Conservation (phyloP, 2,113 vertebrate genomes). For the Pteruthius melanotis region DNA sequence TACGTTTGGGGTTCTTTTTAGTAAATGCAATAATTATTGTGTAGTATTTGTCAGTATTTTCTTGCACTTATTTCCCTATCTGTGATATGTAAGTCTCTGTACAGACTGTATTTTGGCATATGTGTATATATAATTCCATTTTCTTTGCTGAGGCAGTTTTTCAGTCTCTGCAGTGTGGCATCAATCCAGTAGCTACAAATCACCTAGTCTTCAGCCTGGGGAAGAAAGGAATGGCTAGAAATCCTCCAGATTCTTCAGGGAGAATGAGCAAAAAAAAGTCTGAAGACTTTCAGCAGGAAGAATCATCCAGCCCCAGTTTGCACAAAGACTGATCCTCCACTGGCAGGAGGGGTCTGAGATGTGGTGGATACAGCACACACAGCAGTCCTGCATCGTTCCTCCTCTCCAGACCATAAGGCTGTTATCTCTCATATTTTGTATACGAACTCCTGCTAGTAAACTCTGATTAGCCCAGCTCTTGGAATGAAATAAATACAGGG, state of each 20-base stretch:
- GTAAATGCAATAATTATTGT: neutral
- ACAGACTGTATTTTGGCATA: neutral
- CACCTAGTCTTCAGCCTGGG: neutral
- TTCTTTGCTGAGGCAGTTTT: neutral
- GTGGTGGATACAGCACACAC: fast-evolving
- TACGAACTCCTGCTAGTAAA: neutral
- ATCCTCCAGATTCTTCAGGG: neutral
- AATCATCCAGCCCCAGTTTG: neutral
- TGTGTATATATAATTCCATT: neutral
- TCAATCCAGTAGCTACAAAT: neutral
- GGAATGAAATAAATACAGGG: neutral
- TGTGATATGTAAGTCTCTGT: neutral
- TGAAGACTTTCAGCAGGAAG: neutral
- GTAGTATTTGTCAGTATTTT: neutral
- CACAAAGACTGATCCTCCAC: neutral
- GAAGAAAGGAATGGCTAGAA: neutral
- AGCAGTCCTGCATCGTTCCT: fast-evolving
- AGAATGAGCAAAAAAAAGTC: neutral
- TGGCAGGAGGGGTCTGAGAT: neutral
- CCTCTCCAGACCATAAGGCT: neutral
- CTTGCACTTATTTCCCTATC: neutral
- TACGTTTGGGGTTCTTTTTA: neutral
- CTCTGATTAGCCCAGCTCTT: neutral
- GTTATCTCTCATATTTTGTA: neutral
- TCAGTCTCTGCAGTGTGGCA: neutral